Evolutionary conservation across 2,113 vertebrate species (phyloP).

Genomic region (Mus musculus): GRCm39 chr3:126919001-126919500

Average conservation of each 20-base stretch:
- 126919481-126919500: background rate
- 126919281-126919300: background rate
- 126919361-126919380: background rate
- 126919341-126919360: background rate
- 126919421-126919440: background rate
- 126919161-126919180: background rate
- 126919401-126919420: background rate
- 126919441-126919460: background rate
- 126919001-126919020: background rate
- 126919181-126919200: background rate
- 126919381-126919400: background rate
- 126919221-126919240: background rate
- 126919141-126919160: background rate
- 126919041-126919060: background rate
- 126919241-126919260: background rate
- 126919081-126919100: slow-evolving; percentile 2
- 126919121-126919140: background rate
- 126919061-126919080: background rate
- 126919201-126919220: background rate
- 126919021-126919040: background rate
- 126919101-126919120: background rate
- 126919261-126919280: background rate
- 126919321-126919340: background rate
- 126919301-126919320: background rate
- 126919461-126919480: background rate